Base-by-base conservation (phyloP, 2,888 invertebrate genomes). In the Camptogramma bilineatum region DNA sequence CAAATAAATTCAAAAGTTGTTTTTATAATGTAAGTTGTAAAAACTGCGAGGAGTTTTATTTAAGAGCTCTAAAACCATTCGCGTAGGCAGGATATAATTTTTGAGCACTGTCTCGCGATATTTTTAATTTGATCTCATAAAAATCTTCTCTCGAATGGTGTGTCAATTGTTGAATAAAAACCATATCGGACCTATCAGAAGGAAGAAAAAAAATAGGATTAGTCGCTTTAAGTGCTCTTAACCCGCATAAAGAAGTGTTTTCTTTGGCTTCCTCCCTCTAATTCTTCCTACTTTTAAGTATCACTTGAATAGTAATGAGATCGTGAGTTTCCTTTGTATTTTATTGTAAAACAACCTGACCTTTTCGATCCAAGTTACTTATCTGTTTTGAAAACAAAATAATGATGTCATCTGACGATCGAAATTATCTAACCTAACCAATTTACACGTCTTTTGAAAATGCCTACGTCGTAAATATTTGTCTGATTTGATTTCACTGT, bases 261-360 rank as follows among this genome's bases (percentile, higher is more conserved):
- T 77, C 56, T 85, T 83, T 73, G 86, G 85, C 80, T 85, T 88
- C 87, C 66, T 78, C 73, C 72, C 77, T 79, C 84, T 74, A 28
- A 28, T 75, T 73, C 79, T 70, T 73, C 71, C 73, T 72, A 76
- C 75, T 70, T 70, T 63, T 62, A 68, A 73, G 73, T 73, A 66
- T 75, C 76, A 63, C 52, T 63, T 60, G 62, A 71, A 68, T 71
- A 68, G 24, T 62, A 63, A 61, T 52, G 19, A 2, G 8, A 34
- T 52, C 39, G 10, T 44, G 13, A 8, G 34, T 34, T 46, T 48
- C 39, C 34, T 58, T 52, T 59, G 34, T 34, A 39, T 21, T 17
- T 4, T 34, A 47, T 47, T n/a, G 39, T 50, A 17, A 56, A 50
- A 39, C 34, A 50, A 16, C 21, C 39, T 17, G 19, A 44, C n/a